Conservation (phyloP, 2,113 vertebrate genomes). For the Bubo blakistoni region DNA sequence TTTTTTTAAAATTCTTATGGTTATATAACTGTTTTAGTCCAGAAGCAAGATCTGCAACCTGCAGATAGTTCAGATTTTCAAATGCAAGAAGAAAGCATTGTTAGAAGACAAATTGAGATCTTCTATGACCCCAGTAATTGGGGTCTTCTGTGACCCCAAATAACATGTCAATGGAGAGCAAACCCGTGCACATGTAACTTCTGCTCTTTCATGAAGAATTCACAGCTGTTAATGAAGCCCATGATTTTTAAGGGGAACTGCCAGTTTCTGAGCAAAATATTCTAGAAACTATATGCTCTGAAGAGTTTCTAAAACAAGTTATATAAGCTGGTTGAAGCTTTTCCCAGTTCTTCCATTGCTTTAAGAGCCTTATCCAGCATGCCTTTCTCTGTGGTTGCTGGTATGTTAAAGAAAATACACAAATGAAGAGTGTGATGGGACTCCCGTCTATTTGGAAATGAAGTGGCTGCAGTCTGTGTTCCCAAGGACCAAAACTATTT, state of each 20-base stretch:
- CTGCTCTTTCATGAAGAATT: background rate
- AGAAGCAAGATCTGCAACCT: background rate
- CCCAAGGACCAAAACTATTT: background rate
- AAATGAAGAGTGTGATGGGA: background rate
- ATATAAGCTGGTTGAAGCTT: background rate
- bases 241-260: background rate
- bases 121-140: background rate
- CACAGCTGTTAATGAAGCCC: background rate
- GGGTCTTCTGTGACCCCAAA: background rate
- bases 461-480: background rate
- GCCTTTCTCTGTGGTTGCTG: background rate
- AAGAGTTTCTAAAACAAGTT: background rate
- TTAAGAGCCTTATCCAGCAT: background rate
- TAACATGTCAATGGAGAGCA: background rate
- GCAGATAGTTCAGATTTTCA: background rate
- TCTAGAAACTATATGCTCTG: background rate
- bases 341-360: background rate
- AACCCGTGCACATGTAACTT: background rate
- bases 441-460: background rate
- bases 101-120: background rate
- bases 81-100: background rate
- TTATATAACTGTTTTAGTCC: background rate
- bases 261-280: background rate
- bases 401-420: background rate
- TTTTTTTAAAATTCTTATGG: background rate